These are phyloP conservation scores for Peromyscus melanophrys DNA, from an alignment of 2,797 vertebrate species.

Conservation along the genomic window DNA sequence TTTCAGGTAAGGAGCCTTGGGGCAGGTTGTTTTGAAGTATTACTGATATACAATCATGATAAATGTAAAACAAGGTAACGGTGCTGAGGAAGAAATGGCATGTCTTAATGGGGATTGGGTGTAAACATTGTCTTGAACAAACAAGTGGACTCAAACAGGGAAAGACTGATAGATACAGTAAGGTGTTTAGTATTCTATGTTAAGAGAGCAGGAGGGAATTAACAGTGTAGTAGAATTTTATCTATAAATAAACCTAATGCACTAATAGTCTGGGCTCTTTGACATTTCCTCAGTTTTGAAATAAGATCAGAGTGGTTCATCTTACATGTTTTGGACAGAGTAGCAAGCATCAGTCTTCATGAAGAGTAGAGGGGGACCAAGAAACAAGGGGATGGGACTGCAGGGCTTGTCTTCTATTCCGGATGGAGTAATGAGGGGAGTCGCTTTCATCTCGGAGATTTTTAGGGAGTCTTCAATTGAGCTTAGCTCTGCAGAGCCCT, in stretches of 20 bases:
- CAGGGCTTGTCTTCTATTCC: not conserved
- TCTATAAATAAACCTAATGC: not conserved
- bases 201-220: conserved; percentile 1
- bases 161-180: not conserved
- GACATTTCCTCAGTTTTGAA: not conserved
- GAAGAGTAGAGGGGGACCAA: not conserved
- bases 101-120: not conserved
- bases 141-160: not conserved
- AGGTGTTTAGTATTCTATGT: not conserved
- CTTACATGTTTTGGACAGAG: not conserved
- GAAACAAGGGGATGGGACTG: not conserved
- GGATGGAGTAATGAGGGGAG: not conserved
- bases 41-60: not conserved
- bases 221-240: not conserved
- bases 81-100: not conserved
- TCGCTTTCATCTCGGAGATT: not conserved
- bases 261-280: not conserved
- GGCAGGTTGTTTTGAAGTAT: not conserved
- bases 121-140: not conserved
- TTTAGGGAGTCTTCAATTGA: not conserved
- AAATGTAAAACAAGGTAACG: not conserved
- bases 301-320: not conserved
- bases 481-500: not conserved
- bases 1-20: not conserved
- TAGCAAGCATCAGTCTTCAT: not conserved